phyloP scores from a whole-genome alignment of 30 jellyfish, hydroid and myxozoan genomes.

The Cassiopea xamachana region DNA sequence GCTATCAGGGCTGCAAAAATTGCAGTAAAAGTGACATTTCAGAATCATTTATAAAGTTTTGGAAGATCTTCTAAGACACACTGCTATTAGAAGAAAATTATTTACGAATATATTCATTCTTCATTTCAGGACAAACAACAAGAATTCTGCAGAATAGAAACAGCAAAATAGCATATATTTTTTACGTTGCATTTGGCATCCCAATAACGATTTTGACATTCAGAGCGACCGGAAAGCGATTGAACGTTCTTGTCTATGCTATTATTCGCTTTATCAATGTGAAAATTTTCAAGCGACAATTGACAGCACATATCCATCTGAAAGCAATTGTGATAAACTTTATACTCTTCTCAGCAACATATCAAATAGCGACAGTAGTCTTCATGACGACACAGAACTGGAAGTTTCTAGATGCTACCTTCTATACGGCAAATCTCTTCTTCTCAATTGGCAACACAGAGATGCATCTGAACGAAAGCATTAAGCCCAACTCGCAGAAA shows the following conservation, averaged over 20 bases:
- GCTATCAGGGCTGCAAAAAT: too few relatives aligned
- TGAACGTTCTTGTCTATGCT: slow-evolving; percentile 86
- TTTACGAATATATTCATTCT: background rate
- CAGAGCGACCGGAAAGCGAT: slow-evolving; percentile 98
- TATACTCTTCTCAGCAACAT: slow-evolving; percentile 64
- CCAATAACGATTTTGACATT: slow-evolving; percentile 89
- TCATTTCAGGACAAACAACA: slow-evolving; percentile 89
- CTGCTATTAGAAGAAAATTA: too few relatives aligned
- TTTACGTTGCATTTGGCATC: slow-evolving; percentile 89
- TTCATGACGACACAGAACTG: slow-evolving; percentile 90
- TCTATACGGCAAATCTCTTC: slow-evolving; percentile 76
- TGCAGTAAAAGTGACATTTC: too few relatives aligned
- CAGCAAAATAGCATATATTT: slow-evolving; percentile 88
- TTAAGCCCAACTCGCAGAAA: slow-evolving; percentile 69
- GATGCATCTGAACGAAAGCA: slow-evolving; percentile 54
- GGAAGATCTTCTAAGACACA: too few relatives aligned
- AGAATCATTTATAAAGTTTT: too few relatives aligned
- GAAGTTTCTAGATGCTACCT: slow-evolving; percentile 72
- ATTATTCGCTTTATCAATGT: slow-evolving; percentile 92
- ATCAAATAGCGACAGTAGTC: slow-evolving; percentile 65
- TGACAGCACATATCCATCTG: slow-evolving; percentile 90
- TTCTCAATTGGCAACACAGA: slow-evolving; percentile 94
- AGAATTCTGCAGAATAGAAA: slow-evolving; percentile 73
- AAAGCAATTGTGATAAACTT: slow-evolving; percentile 85
- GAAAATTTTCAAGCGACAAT: slow-evolving; percentile 84